A percentile compares a stretch with the other conserved stretches of the same genome.
Conservation (phyloP, 1,140 invertebrate species). For the Megalonaias nervosa region DNA sequence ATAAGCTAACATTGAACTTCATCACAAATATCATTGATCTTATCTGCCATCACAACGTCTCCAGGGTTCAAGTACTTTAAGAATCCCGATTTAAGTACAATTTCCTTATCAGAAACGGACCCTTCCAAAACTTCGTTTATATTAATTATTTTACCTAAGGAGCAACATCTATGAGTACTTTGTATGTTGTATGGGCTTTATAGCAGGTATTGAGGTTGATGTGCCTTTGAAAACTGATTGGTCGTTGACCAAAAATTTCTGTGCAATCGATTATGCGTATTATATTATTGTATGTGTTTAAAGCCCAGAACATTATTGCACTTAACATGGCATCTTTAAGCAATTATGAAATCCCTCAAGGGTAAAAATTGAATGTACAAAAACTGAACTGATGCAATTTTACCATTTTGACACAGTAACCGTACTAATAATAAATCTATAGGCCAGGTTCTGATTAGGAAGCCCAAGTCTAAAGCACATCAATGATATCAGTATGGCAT, state of each 20-base stretch:
- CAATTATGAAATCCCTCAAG: slow-evolving; percentile 11
- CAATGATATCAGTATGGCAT: background rate
- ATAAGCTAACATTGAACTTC: slow-evolving; percentile 30
- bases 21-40: slow-evolving; percentile 28
- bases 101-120: slow-evolving; percentile 32
- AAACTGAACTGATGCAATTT: slow-evolving; percentile 39
- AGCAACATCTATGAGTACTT: slow-evolving; percentile 34
- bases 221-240: slow-evolving; percentile 30
- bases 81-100: slow-evolving; percentile 36
- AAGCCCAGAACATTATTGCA: no score
- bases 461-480: background rate
- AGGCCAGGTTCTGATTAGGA: slow-evolving; percentile 19
- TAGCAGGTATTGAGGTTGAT: slow-evolving; percentile 39
- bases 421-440: slow-evolving; percentile 25
- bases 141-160: slow-evolving; percentile 30
- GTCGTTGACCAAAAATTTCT: slow-evolving; percentile 38
- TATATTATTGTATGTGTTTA: slow-evolving; percentile 15
- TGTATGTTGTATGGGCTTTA: slow-evolving; percentile 36
- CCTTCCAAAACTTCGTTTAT: slow-evolving; percentile 37
- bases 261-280: slow-evolving; percentile 43
- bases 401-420: slow-evolving; percentile 21
- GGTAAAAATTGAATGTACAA: slow-evolving; percentile 17
- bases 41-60: slow-evolving; percentile 31
- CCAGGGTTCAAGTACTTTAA: slow-evolving; percentile 5
- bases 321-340: background rate